Base-by-base conservation (phyloP, 2,888 invertebrate species). In the Ramazzottius varieornatus region DNA sequence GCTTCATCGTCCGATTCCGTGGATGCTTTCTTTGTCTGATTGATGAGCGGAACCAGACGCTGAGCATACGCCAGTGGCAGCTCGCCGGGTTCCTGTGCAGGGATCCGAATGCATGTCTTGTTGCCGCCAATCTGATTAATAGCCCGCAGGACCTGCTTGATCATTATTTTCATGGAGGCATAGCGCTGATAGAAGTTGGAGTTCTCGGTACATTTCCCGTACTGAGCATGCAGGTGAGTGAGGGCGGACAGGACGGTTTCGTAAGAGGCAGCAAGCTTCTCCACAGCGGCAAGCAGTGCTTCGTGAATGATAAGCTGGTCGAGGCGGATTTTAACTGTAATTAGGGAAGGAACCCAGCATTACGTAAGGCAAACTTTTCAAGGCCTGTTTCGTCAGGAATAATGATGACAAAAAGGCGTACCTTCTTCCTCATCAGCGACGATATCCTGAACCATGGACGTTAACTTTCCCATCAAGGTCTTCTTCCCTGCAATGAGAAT, bases 381-480 rank as follows among this genome's bases (percentile, higher is more conserved):
- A 13, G 20, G 40, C 20, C 8, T 40, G 8, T 40, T 8, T 13
- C 20, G 20, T 40, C 20, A 40, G 8, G 8, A 40, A 40, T 13
- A 40, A 13, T 40, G 8, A 40, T 40, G 40, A 13, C 13, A 40
- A 13, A 40, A 20, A 54, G 8, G 54, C 29, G 20, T 54, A 54
- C 54, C 54, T 54, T 54, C 54, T 29, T 54, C 54, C 29, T 54
- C 54, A 24, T 54, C 54, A 29, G 54, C 54, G 20, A 54, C 54
- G 29, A 54, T 24, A 29, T 54, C 54, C 29, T 54, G 54, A 8
- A 54, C 54, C 20, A 29, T 29, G n/a, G 54, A 54, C 4, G 54
- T 16, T 29, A 54, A 54, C 54, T 54, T 54, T 29, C 54, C 54
- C n/a, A 54, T 8, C 4, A 54, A 29, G 4, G 54, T 54, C 29